Evolutionary conservation across 2,888 invertebrate species (phyloP).

Genomic region (Blastobasis adustella): DNA sequence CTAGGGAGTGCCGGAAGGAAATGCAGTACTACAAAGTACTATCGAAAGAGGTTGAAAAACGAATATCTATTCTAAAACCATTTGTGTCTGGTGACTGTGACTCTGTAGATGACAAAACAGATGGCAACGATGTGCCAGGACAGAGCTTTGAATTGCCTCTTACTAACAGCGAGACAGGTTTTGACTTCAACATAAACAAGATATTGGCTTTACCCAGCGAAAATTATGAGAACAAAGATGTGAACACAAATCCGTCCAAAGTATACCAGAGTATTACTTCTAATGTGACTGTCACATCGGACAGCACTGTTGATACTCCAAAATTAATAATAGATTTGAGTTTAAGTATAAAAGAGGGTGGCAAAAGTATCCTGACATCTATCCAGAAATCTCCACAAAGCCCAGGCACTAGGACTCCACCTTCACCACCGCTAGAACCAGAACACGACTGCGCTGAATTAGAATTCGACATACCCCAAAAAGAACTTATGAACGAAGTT

Average conservation of each 20-base stretch:
- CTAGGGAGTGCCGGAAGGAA: slow-evolving; percentile 76
- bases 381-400: slow-evolving; percentile 12
- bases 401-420: slow-evolving; percentile 5
- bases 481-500: slow-evolving; percentile 17
- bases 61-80: slow-evolving; percentile 59
- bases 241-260: slow-evolving; percentile 8
- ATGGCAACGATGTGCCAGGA: slow-evolving; percentile 45
- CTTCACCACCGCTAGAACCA: slow-evolving; percentile 36
- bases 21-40: slow-evolving; percentile 79
- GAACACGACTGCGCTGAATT: slow-evolving; percentile 47
- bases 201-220: slow-evolving; percentile 8
- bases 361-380: slow-evolving; percentile 23
- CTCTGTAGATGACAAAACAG: slow-evolving; percentile 31
- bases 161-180: slow-evolving; percentile 19
- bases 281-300: slow-evolving; percentile 21
- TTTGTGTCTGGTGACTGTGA: slow-evolving; percentile 42
- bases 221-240: slow-evolving; percentile 7
- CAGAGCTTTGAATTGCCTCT: slow-evolving; percentile 27
- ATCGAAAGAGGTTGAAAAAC: slow-evolving; percentile 79
- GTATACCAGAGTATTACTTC: slow-evolving; percentile 22
- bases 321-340: slow-evolving; percentile 48
- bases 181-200: slow-evolving; percentile 23
- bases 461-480: slow-evolving; percentile 16
- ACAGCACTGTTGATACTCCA: slow-evolving; percentile 23
- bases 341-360: slow-evolving; percentile 39